Evolutionary conservation across 2,888 invertebrate genomes (phyloP), one percentile per base, ranked within the genome.

Genomic region (Agrochola litura): DNA sequence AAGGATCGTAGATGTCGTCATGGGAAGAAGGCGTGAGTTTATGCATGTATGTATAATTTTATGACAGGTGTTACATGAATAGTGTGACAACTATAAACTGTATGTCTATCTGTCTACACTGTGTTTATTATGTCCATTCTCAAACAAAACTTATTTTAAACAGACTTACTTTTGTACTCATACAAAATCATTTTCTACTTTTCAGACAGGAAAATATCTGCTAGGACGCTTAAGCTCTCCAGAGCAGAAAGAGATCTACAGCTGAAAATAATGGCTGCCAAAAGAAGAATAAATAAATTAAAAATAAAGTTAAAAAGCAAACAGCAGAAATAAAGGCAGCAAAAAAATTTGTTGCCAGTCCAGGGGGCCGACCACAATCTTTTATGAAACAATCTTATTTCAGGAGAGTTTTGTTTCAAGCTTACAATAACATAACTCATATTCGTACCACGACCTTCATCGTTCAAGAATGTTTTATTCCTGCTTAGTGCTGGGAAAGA

Each of bases 131-230:
- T 22, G 52, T 8, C 19, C 22, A 22, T 54, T 54, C 22, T 54
- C 22, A 54, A 54, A 19, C 8, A 54, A 54, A 54, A 54, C 54
- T 22, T 22, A 30, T 30, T 30, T 30, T 1, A 30, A 30, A 30
- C 30, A 30, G 30, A 30, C 30, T 30, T 30, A 30, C 30, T 30
- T 30, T 54, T 6, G 46, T 46, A 46, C 46, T n/a, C 54, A 56
- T n/a, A 56, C 12, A 56, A 56, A 56, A n/a, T 14, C 3, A 56
- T 6, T 61, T 37, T 66, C 12, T 66, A 66, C 25, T 66, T 49
- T 66, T 30, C 66, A 66, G 66, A 30, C 66, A 66, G 49, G 19
- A 66, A 49, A 66, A 49, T 19, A 49, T 66, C 49, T 30, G 49
- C 6, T 30, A 30, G 49, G 19, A 66, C 19, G 30, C 19, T 2